phyloP scores from a whole-genome alignment of 2,113 vertebrate genomes.

The Platysteira castanea region DNA sequence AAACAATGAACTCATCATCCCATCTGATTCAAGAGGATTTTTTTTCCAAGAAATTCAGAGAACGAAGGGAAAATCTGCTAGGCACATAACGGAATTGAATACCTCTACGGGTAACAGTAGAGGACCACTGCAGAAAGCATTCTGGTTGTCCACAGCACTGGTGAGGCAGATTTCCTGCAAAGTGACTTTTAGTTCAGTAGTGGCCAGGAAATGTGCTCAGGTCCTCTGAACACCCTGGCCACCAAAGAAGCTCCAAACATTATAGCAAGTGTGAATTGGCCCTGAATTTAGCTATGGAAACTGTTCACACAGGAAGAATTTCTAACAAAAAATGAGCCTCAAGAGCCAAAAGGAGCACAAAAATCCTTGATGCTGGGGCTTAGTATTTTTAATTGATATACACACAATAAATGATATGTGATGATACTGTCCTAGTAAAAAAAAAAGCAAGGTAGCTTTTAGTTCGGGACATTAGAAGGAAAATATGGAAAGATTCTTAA shows the following conservation, averaged over 20 bases:
- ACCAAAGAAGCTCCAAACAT: neutral
- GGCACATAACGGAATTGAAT: neutral
- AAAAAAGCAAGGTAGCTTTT: conserved; percentile 26
- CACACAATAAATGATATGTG: neutral
- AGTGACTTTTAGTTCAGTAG: neutral
- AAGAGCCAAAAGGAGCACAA: neutral
- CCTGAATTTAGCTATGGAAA: neutral
- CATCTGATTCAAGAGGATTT: neutral
- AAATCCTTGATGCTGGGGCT: neutral
- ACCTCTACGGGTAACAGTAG: neutral
- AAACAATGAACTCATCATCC: conserved; percentile 43
- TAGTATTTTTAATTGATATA: neutral
- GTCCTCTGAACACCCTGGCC: neutral
- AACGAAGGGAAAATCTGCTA: neutral
- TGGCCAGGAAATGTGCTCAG: neutral
- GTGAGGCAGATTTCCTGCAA: rapidly evolving
- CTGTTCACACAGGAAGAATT: neutral
- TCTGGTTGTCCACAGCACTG: neutral
- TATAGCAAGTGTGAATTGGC: neutral
- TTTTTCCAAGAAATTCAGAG: neutral
- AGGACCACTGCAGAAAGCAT: neutral
- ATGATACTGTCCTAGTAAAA: neutral
- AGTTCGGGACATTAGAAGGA: neutral
- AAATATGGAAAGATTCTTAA: conserved; percentile 17
- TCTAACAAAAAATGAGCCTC: neutral